Evolutionary conservation across 2,888 invertebrate species (phyloP).

Genomic region (Caenorhabditis afra): DNA sequence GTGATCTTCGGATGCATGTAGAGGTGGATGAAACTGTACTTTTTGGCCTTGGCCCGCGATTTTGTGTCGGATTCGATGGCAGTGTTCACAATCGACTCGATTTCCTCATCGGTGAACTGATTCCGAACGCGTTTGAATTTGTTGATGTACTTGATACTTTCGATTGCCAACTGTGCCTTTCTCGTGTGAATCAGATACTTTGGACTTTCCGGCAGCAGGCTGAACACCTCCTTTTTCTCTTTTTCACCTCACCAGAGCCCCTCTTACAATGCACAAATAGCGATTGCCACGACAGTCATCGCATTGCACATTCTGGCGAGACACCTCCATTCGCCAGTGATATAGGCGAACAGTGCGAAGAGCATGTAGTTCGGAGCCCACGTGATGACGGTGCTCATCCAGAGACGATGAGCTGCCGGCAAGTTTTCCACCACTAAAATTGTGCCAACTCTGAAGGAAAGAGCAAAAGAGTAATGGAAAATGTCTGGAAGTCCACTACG

Average conservation of each 20-base stretch:
- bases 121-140: slow-evolving; percentile 52
- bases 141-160: slow-evolving; percentile 64
- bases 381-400: slow-evolving; percentile 69
- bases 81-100: slow-evolving; percentile 46
- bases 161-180: slow-evolving; percentile 58
- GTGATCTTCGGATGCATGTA: slow-evolving; percentile 59
- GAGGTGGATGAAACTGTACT: slow-evolving; percentile 67
- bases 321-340: slow-evolving; percentile 65
- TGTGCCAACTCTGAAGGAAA: slow-evolving; percentile 63
- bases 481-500: slow-evolving; percentile 41
- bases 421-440: slow-evolving; percentile 68
- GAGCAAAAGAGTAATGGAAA: background rate
- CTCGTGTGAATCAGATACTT: slow-evolving; percentile 68
- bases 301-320: slow-evolving; percentile 60
- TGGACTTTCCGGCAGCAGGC: slow-evolving; percentile 67
- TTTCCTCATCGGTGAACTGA: slow-evolving; percentile 51
- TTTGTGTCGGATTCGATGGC: slow-evolving; percentile 50
- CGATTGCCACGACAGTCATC: slow-evolving; percentile 58
- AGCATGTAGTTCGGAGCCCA: slow-evolving; percentile 73
- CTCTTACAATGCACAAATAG: slow-evolving; percentile 67
- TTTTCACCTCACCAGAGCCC: slow-evolving; percentile 1
- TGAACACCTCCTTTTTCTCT: too few species aligned
- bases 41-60: slow-evolving; percentile 58
- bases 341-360: slow-evolving; percentile 64
- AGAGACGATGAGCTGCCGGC: slow-evolving; percentile 66